Evolutionary conservation across 2,797 vertebrate genomes (phyloP).

Genomic region (Poeciliopsis turneri): DNA sequence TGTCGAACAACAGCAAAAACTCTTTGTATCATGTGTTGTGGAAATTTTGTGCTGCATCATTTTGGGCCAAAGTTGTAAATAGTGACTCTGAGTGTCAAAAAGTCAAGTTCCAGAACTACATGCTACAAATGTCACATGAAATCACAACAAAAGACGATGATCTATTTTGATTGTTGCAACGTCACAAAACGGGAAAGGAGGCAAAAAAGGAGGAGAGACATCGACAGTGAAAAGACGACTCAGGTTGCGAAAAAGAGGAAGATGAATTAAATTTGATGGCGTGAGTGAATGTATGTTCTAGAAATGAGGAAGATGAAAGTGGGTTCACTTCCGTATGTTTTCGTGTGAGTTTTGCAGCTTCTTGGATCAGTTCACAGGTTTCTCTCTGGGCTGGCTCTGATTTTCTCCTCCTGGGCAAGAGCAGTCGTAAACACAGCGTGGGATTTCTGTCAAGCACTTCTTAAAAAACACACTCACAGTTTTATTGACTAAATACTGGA

Average conservation of each 20-base stretch:
- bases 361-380: conserved; percentile 47
- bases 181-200: neutral
- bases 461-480: conserved; percentile 68
- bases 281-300: neutral
- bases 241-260: neutral
- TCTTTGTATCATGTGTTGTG: neutral
- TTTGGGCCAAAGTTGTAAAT: neutral
- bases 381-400: conserved; percentile 31
- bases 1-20: neutral
- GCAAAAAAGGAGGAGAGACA: neutral
- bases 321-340: conserved; percentile 18
- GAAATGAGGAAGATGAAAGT: neutral
- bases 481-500: conserved; percentile 64
- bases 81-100: neutral
- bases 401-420: conserved; percentile 51
- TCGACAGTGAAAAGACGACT: neutral
- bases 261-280: neutral
- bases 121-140: neutral
- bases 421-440: conserved; percentile 67
- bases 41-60: neutral
- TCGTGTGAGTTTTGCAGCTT: conserved; percentile 35
- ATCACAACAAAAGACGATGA: neutral
- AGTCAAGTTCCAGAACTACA: neutral
- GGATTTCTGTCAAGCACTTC: conserved; percentile 64
- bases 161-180: neutral